Evolutionary conservation across 2,888 invertebrate genomes (phyloP).

Genomic region (Melieria crassipennis): DNA sequence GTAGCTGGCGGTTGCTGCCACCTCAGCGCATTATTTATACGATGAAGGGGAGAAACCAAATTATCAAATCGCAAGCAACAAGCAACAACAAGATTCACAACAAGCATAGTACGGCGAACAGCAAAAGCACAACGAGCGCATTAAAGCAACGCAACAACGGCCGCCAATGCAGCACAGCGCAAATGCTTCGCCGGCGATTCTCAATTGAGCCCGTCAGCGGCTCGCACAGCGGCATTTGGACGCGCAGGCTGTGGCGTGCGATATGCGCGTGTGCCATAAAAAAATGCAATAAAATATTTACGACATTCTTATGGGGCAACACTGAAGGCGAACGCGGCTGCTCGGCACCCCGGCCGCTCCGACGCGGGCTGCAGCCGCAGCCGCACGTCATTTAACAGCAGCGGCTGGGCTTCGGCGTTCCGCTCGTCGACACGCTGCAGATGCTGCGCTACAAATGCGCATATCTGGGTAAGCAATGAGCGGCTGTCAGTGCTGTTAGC

Average conservation of each 20-base stretch:
- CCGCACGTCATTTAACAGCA: background rate
- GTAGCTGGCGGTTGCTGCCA: background rate
- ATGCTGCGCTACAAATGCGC: background rate
- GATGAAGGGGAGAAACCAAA: background rate
- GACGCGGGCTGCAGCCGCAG: background rate
- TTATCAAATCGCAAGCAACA: background rate
- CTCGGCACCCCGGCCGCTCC: no score
- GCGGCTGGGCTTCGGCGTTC: background rate
- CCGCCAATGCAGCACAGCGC: background rate
- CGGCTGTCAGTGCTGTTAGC: background rate
- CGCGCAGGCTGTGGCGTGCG: background rate
- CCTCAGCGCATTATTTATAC: conserved; percentile 5
- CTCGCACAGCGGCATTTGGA: background rate
- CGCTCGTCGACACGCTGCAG: background rate
- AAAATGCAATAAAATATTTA: conserved; percentile 48
- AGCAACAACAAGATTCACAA: background rate
- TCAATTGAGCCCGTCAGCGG: background rate
- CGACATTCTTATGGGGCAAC: conserved; percentile 44
- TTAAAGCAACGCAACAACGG: background rate
- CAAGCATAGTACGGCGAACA: no score
- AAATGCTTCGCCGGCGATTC: background rate
- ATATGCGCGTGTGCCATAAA: conserved; percentile 40
- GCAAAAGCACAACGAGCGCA: no score
- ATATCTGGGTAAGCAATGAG: background rate
- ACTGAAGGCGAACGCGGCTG: conserved; percentile 33